phyloP scores from a whole-genome alignment of 1,140 invertebrate species.

The Lasioglossum baleicum region DNA sequence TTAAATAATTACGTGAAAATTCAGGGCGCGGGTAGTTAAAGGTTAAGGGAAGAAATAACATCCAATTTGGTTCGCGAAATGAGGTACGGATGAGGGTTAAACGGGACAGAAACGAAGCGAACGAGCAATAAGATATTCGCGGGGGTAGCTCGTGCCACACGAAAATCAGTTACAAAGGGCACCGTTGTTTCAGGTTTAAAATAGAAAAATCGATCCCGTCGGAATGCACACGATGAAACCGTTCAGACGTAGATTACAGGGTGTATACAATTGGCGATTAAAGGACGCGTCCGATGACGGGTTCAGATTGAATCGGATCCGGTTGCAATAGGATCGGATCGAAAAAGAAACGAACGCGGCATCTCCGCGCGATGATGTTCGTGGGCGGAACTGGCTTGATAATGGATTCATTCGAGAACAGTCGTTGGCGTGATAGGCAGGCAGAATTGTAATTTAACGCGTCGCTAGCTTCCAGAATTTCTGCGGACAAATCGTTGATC shows the following conservation, averaged over 20 bases:
- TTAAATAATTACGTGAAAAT: too few species aligned
- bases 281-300: neutral
- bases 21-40: too few species aligned
- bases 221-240: neutral
- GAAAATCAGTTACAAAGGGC: neutral
- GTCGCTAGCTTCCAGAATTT: constrained; percentile 12
- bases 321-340: neutral
- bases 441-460: neutral
- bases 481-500: neutral
- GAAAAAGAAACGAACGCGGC: constrained; percentile 1
- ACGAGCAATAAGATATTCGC: neutral
- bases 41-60: too few species aligned
- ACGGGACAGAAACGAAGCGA: too few species aligned
- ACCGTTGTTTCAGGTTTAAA: neutral
- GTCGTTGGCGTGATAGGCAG: constrained; percentile 10
- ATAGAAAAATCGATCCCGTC: constrained; percentile 28
- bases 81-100: too few species aligned
- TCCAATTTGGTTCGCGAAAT: too few species aligned
- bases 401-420: constrained; percentile 29
- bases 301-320: neutral
- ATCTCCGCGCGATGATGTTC: constrained; percentile 3
- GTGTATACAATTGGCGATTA: neutral
- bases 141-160: neutral
- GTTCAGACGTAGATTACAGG: neutral
- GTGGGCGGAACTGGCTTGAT: constrained; percentile 22